Percentiles rank a stretch among this genome's conserved stretches.
Conservation (phyloP, 2,888 invertebrate species). For the Leptopilina drosophilae region DNA sequence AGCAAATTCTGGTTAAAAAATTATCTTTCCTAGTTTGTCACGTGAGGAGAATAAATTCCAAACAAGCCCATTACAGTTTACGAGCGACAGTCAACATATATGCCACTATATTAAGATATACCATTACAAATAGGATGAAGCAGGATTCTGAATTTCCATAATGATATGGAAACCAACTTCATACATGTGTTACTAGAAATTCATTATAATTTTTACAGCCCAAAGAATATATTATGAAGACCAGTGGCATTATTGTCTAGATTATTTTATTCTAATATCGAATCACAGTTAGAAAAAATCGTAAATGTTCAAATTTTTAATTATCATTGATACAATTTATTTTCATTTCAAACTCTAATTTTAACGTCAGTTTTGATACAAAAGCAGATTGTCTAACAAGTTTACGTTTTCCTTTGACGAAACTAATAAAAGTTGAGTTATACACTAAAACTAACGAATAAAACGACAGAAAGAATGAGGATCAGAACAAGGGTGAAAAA, state of each 20-base stretch:
- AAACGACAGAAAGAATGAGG: neutral
- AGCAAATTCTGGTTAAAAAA: conserved; percentile 57
- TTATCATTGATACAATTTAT: neutral
- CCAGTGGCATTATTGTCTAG: conserved; percentile 58
- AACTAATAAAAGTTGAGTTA: conserved; percentile 26
- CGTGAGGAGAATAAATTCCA: conserved; percentile 59
- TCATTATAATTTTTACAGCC: conserved; percentile 67
- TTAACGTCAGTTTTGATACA: neutral
- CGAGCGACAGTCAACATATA: conserved; percentile 55
- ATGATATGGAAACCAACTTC: conserved; percentile 59
- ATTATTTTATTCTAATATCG: conserved; percentile 14
- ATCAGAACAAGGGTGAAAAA: conserved; percentile 1
- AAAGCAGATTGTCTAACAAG: neutral
- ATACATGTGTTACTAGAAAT: conserved; percentile 63
- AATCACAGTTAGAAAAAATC: conserved; percentile 1
- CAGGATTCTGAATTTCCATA: conserved; percentile 63
- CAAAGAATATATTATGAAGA: conserved; percentile 62
- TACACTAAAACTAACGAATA: conserved; percentile 14
- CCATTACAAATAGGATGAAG: conserved; percentile 48
- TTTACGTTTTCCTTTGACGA: conserved; percentile 6
- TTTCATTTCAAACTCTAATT: neutral
- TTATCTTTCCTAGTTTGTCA: conserved; percentile 59
- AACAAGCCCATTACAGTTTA: conserved; percentile 59
- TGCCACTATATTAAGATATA: conserved; percentile 58
- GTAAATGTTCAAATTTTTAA: neutral